Evolutionary conservation across 2,113 vertebrate species (phyloP).

Genomic region (Myotis yumanensis): DNA sequence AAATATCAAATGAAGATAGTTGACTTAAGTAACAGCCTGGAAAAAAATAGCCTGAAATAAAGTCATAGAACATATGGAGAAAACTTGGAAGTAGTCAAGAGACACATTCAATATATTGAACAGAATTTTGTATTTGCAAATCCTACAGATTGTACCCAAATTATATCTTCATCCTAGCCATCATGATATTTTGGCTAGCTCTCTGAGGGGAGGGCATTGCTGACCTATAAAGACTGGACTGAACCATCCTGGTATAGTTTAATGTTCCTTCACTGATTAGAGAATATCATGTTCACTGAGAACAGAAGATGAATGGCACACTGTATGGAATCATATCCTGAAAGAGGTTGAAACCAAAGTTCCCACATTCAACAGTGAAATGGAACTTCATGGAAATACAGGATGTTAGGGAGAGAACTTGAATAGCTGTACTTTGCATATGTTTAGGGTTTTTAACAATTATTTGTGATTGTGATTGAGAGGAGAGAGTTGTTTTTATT

Average conservation of each 20-base stretch:
- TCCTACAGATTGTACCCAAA: neutral
- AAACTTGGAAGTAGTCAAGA: neutral
- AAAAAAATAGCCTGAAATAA: neutral
- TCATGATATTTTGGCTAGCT: neutral
- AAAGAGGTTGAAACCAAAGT: neutral
- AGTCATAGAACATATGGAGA: neutral
- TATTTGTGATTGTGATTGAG: slow-evolving; percentile 54
- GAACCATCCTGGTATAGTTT: slow-evolving; percentile 36
- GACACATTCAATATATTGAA: neutral
- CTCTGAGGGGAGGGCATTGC: slow-evolving; percentile 29
- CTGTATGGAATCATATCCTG: slow-evolving; percentile 17
- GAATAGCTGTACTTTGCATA: slow-evolving; percentile 32
- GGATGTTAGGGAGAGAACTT: neutral
- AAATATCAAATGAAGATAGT: neutral
- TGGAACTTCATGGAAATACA: neutral
- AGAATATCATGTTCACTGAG: slow-evolving; percentile 43
- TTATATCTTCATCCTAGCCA: neutral
- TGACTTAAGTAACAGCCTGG: neutral
- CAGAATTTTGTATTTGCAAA: neutral
- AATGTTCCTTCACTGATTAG: slow-evolving; percentile 42
- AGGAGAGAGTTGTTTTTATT: slow-evolving; percentile 44
- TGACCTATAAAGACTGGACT: neutral
- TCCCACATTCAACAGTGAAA: slow-evolving; percentile 12
- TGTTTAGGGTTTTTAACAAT: slow-evolving; percentile 41
- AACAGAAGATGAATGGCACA: slow-evolving; percentile 23